phyloP scores from a whole-genome alignment of 2,888 invertebrate species.

The Timema cristinae region DNA sequence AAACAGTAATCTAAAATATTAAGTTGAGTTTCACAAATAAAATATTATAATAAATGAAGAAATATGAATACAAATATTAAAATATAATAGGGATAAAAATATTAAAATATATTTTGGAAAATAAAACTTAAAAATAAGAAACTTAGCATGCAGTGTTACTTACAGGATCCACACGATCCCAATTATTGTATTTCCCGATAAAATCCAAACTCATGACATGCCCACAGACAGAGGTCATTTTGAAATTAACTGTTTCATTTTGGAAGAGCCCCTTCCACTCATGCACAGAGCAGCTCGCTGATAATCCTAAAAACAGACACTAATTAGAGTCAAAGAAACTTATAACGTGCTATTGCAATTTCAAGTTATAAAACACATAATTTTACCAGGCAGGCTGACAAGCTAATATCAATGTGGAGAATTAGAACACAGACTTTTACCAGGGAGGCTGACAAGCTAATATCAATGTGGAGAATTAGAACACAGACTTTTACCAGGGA shows the following conservation, averaged over 20 bases:
- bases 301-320: constrained; percentile 58
- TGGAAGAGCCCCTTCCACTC: constrained; percentile 88
- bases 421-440: too few relatives aligned
- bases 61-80: neutral
- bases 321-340: too few relatives aligned
- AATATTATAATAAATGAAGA: constrained; percentile 12
- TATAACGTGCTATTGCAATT: too few relatives aligned
- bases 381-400: too few relatives aligned
- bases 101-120: constrained; percentile 20
- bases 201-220: constrained; percentile 98
- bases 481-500: too few relatives aligned
- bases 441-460: too few relatives aligned
- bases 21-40: neutral
- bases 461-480: too few relatives aligned
- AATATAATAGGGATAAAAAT: neutral
- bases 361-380: too few relatives aligned
- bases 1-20: neutral
- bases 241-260: constrained; percentile 67
- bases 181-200: constrained; percentile 87
- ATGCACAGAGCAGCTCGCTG: constrained; percentile 87
- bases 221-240: constrained; percentile 99
- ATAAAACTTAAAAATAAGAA: neutral
- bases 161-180: constrained; percentile 96
- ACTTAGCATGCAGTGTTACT: constrained; percentile 36
- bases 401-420: too few relatives aligned